Evolutionary conservation across 53 echinoderm and acorn worm genomes (phyloP).

Genomic region (Paelopatides confundens): DNA sequence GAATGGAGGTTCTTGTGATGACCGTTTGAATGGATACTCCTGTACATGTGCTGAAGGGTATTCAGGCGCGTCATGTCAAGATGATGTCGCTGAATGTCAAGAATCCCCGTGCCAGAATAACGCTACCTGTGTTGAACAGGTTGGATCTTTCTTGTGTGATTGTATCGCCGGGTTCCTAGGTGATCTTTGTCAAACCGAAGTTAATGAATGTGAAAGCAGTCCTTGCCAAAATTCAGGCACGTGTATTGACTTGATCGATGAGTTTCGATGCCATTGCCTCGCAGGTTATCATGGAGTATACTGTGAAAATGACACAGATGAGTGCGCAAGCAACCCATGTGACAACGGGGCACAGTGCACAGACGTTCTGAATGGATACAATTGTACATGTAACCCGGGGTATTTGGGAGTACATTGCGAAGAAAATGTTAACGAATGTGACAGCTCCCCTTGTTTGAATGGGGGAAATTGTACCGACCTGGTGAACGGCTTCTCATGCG

Average conservation of each 20-base stretch:
- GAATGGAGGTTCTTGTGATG: conserved; percentile 2
- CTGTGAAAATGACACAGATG: conserved; percentile 61
- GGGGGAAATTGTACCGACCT: not conserved
- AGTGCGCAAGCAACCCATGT: conserved; percentile 54
- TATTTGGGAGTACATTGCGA: conserved; percentile 1
- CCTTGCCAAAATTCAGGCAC: conserved; percentile 63
- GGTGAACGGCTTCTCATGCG: not conserved
- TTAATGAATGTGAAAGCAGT: conserved; percentile 62
- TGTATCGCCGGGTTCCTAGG: conserved; percentile 64
- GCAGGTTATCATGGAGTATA: conserved; percentile 58
- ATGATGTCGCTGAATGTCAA: conserved; percentile 17
- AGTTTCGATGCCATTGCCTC: conserved; percentile 55
- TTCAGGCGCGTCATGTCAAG: not conserved
- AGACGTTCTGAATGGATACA: not conserved
- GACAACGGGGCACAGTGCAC: not conserved
- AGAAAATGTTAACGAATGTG: not conserved
- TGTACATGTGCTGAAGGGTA: not conserved
- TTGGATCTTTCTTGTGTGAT: conserved; percentile 55
- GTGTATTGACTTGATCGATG: conserved; percentile 63
- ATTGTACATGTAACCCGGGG: not conserved
- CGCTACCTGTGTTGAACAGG: conserved; percentile 15
- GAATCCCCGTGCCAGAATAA: not conserved
- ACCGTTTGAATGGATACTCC: not conserved
- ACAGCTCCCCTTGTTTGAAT: not conserved
- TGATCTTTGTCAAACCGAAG: conserved; percentile 55